Evolutionary conservation across 1,140 invertebrate genomes (phyloP).

Genomic region (Solen grandis): DNA sequence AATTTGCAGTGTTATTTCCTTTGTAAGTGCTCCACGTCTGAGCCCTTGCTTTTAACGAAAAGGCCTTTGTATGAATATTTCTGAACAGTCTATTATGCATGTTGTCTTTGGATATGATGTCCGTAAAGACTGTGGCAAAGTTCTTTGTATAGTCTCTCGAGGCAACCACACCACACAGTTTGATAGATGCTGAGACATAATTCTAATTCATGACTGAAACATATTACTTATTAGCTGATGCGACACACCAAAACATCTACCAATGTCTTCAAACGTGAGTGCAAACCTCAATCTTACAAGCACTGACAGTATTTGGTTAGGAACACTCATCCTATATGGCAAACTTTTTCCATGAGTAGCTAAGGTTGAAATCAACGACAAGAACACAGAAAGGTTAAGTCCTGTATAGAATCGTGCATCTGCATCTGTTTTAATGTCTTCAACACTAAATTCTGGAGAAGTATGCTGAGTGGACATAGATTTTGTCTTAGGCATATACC

Average conservation of each 20-base stretch:
- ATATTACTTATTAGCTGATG: conserved; percentile 25
- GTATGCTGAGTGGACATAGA: conserved; percentile 5
- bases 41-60: conserved; percentile 19
- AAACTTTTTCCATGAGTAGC: background rate
- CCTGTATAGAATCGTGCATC: conserved; percentile 21
- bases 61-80: conserved; percentile 59
- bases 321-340: conserved; percentile 10
- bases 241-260: conserved; percentile 16
- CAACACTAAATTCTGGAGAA: conserved; percentile 4
- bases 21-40: conserved; percentile 62
- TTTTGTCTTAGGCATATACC: background rate
- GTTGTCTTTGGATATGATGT: conserved; percentile 36
- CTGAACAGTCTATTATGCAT: conserved; percentile 57
- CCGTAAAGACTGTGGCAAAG: conserved; percentile 30
- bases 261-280: conserved; percentile 29
- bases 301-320: conserved; percentile 21
- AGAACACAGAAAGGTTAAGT: conserved; percentile 13
- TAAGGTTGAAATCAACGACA: conserved; percentile 4
- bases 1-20: conserved; percentile 66
- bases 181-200: conserved; percentile 24
- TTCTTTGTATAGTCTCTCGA: conserved; percentile 41
- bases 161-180: conserved; percentile 40
- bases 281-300: conserved; percentile 20
- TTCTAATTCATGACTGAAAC: conserved; percentile 28
- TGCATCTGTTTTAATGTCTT: conserved; percentile 2